These are phyloP conservation scores for Aplochiton taeniatus DNA, from an alignment of 2,797 vertebrate species.

Conservation along the genomic window DNA sequence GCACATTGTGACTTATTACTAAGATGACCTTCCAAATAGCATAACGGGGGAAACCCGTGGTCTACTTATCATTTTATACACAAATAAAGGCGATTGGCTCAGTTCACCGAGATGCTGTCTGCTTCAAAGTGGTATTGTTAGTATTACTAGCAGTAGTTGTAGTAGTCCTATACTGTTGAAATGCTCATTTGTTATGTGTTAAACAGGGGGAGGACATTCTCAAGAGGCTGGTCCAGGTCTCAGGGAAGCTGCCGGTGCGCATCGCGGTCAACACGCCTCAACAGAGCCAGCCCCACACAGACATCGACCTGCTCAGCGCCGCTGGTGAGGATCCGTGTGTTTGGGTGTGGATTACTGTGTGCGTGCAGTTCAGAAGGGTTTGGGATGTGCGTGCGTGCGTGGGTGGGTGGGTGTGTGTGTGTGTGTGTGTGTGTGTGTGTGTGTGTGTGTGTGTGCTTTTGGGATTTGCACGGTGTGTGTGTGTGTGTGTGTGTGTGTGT, in stretches of 20 bases:
- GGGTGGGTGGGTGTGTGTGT: not conserved
- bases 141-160: too few species aligned
- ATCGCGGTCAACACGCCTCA: conserved; percentile 78
- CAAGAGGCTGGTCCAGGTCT: conserved; percentile 68
- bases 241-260: conserved; percentile 75
- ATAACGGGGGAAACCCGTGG: too few species aligned
- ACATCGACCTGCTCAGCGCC: conserved; percentile 70
- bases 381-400: not conserved
- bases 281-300: conserved; percentile 21
- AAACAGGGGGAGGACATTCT: conserved; percentile 83
- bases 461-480: not conserved
- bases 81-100: too few species aligned
- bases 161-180: too few species aligned
- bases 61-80: too few species aligned
- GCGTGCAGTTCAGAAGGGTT: not conserved
- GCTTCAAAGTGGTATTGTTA: too few species aligned
- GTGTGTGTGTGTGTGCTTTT: conserved; percentile 10
- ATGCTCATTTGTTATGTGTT: not conserved
- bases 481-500: not conserved
- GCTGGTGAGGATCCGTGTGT: conserved; percentile 51
- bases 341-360: not conserved
- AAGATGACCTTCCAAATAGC: too few species aligned
- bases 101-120: too few species aligned
- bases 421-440: not conserved
- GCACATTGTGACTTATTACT: too few species aligned